These are phyloP conservation scores for Rhinogobius similis DNA, from an alignment of 2,113 vertebrate genomes.

Conservation along the genomic window DNA sequence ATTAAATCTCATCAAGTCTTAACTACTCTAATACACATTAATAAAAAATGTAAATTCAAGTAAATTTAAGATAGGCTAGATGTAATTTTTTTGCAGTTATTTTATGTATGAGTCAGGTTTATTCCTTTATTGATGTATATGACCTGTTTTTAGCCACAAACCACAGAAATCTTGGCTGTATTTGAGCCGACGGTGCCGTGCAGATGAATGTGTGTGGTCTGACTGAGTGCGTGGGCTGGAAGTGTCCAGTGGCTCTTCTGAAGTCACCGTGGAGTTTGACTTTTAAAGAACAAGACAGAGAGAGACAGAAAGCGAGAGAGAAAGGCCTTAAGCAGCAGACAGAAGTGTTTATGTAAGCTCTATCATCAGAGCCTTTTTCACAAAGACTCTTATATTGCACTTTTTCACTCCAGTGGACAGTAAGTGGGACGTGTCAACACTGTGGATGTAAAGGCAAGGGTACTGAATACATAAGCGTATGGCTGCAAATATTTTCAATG, in stretches of 20 bases:
- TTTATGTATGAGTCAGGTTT: too few species aligned
- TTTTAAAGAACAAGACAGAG: constrained; percentile 29
- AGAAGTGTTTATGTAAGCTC: constrained; percentile 54
- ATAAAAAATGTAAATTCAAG: too few species aligned
- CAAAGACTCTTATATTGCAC: neutral
- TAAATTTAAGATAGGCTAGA: too few species aligned
- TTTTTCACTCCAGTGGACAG: neutral
- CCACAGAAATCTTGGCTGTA: too few species aligned
- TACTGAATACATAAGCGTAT: neutral
- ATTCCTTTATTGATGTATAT: too few species aligned
- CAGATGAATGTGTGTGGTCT: too few species aligned
- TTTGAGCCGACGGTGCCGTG: too few species aligned
- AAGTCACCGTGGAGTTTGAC: constrained; percentile 30
- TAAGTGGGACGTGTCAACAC: neutral
- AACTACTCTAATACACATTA: too few species aligned
- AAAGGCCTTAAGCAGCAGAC: constrained; percentile 21
- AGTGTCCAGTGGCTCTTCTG: constrained; percentile 30
- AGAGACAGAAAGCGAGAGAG: neutral
- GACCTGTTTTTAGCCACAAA: too few species aligned
- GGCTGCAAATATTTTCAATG: neutral
- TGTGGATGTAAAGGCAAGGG: neutral
- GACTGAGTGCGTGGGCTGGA: constrained; percentile 28
- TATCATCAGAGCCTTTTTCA: constrained; percentile 39
- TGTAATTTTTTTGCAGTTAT: too few species aligned
- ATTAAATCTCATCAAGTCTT: too few species aligned